Base-by-base conservation (phyloP, 35 echinoderm and acorn worm species). In the Heliocidaris erythrogramma region DNA sequence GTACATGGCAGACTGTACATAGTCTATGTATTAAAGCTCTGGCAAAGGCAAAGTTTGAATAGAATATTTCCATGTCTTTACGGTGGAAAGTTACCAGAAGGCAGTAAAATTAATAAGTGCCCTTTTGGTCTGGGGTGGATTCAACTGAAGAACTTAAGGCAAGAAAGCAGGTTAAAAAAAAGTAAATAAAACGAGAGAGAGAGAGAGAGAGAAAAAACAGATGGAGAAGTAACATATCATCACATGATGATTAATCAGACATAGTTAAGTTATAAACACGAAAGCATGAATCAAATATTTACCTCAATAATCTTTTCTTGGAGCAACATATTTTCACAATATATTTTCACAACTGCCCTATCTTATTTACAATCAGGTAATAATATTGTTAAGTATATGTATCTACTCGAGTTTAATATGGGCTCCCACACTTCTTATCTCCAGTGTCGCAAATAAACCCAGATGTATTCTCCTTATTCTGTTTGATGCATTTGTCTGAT, bases 291-390 rank as follows among this genome's bases (percentile, higher is more conserved):
- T 56, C 9, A 10, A 56, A 78, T 78, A 78, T 27, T 5, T 78
- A 21, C 65, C 4, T 3, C 65, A 21, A 78, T 78, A 78, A 78
- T n/a, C 27, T 5, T 78, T 18, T 78, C 7, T 27, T n/a, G 52
- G 7, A 27, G 27, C 27, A n/a, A 78, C 27, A 78, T 78, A n/a
- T 7, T 78, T 78, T n/a, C 8, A 21, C 21, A 27, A 78, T 42
- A 42, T 42, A 42, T 42, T 42, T 42, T 42, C 35, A 42, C 0
- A 42, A 42, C 35, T 42, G 35, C 35, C 35, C 52, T 78, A 78
- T 78, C 65, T 78, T 78, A 78, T 78, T 24, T 78, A 78, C 65
- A 78, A 78, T 78, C 65, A 78, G 65, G 65, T 78, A 78, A 27
- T 78, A 78, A 78, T 21, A 21, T 27, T 78, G 65, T 78, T 24